Evolutionary conservation across 2,113 vertebrate genomes (phyloP), one percentile per base, ranked within the genome.

Genomic region (Myanophis thanlyinensis): DNA sequence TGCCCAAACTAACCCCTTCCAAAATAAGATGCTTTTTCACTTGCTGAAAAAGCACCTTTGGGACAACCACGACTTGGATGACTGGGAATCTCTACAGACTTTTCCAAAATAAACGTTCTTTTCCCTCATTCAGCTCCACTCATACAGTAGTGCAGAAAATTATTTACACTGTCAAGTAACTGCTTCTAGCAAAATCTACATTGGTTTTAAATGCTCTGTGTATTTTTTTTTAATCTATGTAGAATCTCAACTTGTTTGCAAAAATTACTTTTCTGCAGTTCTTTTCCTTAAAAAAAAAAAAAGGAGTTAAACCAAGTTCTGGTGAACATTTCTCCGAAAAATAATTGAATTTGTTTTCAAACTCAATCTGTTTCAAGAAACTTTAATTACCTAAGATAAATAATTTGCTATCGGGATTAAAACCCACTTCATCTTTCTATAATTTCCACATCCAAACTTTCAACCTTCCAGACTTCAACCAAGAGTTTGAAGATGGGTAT

Each of bases 401-500:
- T 95, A 92, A 93, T 94, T 96, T 96, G 92, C 91, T 93, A 95
- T 94, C 95, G 94, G 85, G 54, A 87, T 96, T 96, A 94, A 95
- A 94, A 89, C 96, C 84, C 93, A 10, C 94, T 96, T 97, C 95
- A 95, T 93, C 93, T 85, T 85, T 92, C 90, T 91, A 2, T 95
- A 95, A 96, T 94, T 96, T 97, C 92, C 91, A 96, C 91, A 96
- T 95, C 95, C 93, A 80, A 94, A 95, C 95, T 88, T 90, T 95
- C 94, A 95, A 92, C 95, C 88, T 91, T 73, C 49, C 94, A 93
- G 96, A 95, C 96, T 97, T 97, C 96, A 95, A 87, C 91, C 96
- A 90, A 93, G 95, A 95, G 93, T 97, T 96, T 97, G 94, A 96
- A 96, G 97, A 95, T 96, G 96, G 97, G 97, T 96, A 97, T 97